Conservation (phyloP, 2,888 invertebrate genomes). For the Hypolimnas misippus region DNA sequence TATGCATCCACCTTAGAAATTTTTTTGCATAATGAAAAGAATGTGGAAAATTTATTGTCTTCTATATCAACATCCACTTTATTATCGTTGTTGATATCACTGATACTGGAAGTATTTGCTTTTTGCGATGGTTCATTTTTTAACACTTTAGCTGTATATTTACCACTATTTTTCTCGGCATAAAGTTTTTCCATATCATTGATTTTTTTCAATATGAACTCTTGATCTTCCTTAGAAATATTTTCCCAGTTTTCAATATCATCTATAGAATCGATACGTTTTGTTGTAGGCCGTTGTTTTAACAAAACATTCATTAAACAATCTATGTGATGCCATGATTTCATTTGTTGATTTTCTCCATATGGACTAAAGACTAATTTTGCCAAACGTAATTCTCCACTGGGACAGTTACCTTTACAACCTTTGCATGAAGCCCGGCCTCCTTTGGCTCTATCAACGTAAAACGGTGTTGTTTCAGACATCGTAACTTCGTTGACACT, state of each 20-base stretch:
- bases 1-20: constrained; percentile 92
- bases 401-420: constrained; percentile 91
- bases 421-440: constrained; percentile 93
- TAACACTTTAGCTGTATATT: constrained; percentile 70
- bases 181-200: constrained; percentile 85
- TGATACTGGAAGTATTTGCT: constrained; percentile 18
- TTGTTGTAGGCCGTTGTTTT: constrained; percentile 91
- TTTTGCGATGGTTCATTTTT: constrained; percentile 59
- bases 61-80: constrained; percentile 57
- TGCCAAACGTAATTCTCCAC: constrained; percentile 89
- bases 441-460: constrained; percentile 91
- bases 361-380: constrained; percentile 92
- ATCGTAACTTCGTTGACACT: constrained; percentile 40
- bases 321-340: constrained; percentile 91
- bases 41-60: constrained; percentile 90
- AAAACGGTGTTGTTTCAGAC: constrained; percentile 79
- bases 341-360: constrained; percentile 89
- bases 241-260: constrained; percentile 91
- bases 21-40: constrained; percentile 90
- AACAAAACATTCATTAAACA: constrained; percentile 92
- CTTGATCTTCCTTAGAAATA: constrained; percentile 87
- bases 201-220: constrained; percentile 85
- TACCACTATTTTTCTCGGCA: constrained; percentile 77
- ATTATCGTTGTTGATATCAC: constrained; percentile 40
- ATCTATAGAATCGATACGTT: constrained; percentile 90